Evolutionary conservation across 64 coral and sea anemone species (phyloP), one percentile per base, ranked within the genome.

Genomic region (Orbicella faveolata): DNA sequence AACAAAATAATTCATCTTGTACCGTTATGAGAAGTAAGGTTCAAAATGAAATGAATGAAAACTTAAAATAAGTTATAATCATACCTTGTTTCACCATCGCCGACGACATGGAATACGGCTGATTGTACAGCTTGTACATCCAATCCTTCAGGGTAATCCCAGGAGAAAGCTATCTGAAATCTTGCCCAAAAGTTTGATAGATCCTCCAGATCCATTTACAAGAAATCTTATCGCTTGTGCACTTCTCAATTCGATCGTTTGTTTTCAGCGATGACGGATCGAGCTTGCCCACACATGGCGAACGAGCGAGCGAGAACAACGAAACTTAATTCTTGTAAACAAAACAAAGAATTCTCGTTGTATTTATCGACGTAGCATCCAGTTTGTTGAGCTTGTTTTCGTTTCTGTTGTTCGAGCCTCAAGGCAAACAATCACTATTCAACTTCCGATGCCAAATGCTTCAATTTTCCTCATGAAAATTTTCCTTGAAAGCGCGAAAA

Each of bases 141-240:
- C 67, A 83, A 75, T 20, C 94, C 96, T 67, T 95, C 94, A 0
- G 86, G 90, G 87, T 98, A 98, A 73, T 95, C 94, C 96, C 93
- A 98, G 7, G 96, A 95, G 84, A 95, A 95, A 35, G 93, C 81
- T 34, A 98, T 91, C 25, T 92, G 91, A 93, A 95, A 98, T 89
- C 92, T 84, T 41, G 92, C 92, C 95, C 95, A 98, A 77, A 90
- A 89, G 79, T 88, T 94, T 2, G 92, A 86, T 63, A 98, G 73
- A 68, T 88, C 92, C 59, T 88, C 92, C 41, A 91, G 84, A 79
- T 94, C 95, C 92, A 94, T 92, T 57, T 63, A 65, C 34, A 86
- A 69, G 39, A 66, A 20, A 34, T 13, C 44, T 69, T 2, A 44
- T 66, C 20, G 4, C 12, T 14, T 44, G 18, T 21, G 2, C 61